Evolutionary conservation across 2,113 vertebrate species (phyloP).

Genomic region (Edolisoma coerulescens): DNA sequence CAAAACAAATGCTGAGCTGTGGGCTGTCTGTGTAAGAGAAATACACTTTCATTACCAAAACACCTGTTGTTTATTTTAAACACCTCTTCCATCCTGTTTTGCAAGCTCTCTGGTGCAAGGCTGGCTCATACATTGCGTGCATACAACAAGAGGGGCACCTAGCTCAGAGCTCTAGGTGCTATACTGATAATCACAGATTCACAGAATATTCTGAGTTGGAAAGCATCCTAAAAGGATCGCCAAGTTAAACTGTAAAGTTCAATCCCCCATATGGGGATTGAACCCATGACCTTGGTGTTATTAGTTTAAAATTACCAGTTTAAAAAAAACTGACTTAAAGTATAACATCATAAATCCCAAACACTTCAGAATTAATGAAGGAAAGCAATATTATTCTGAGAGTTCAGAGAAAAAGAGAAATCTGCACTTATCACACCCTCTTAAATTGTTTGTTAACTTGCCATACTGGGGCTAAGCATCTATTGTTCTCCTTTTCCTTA

Average conservation of each 20-base stretch:
- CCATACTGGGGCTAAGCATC: not conserved
- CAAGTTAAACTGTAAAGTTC: not conserved
- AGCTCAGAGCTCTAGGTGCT: not conserved
- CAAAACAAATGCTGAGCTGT: not conserved
- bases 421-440: not conserved
- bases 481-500: not conserved
- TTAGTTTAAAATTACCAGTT: not conserved
- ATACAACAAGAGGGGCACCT: not conserved
- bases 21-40: not conserved
- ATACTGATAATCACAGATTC: not conserved
- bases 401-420: not conserved
- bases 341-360: not conserved
- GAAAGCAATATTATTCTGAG: not conserved
- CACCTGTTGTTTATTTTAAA: conserved; percentile 43
- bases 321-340: not conserved
- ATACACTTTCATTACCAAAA: not conserved
- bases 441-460: not conserved
- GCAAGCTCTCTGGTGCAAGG: not conserved
- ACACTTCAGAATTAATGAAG: not conserved
- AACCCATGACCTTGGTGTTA: not conserved
- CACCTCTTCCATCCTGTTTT: conserved; percentile 13
- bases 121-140: not conserved
- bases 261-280: not conserved
- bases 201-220: not conserved
- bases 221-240: not conserved